Evolutionary conservation across 2,888 invertebrate genomes (phyloP), one percentile per base, ranked within the genome.

Genomic region (Mesorhabditis spiculigera): DNA sequence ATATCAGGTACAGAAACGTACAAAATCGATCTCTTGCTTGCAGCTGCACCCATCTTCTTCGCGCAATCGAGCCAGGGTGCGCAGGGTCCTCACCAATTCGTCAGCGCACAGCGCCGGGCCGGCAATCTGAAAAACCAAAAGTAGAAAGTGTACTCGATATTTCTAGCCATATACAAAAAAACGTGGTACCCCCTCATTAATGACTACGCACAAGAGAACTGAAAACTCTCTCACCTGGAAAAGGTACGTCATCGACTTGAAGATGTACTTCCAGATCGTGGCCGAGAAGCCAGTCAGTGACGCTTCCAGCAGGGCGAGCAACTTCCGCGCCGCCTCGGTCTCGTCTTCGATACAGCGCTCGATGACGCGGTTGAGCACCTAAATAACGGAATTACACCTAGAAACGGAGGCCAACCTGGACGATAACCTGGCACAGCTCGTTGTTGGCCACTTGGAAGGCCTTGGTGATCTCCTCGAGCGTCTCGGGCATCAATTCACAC

Each of bases 1-100:
- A 68, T 50, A n/a, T 50, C 13, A 1, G 2, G 6, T 2, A 10
- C 13, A 28, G 28, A 1, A 43, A 73, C 76, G 71, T 63, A 82
- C 82, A 83, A 91, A 90, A 86, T 96, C 95, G 0, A 94, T 90
- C 85, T 94, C 91, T 66, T 88, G 88, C 73, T 89, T 90, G 82
- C 89, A 91, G 43, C 89, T 87, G 79, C 91, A 91, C 77, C 90
- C 71, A 65, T 80, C 82, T 8, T 76, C 90, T 83, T 92, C 92
- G 72, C 92, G 89, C 58, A 93, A 87, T 78, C 91, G 91, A 2
- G 91, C 90, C 67, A 93, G 87, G 5, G 86, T 85, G 63, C 79
- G 69, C 74, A 88, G 77, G 68, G 86, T 76, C 62, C 78, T 78
- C 0, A 73, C 72, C 64, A 84, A 74, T 16, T 78, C 77, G 3